These are phyloP conservation scores for Gallinago stenura DNA, from an alignment of 2,797 vertebrate species.

Conservation along the genomic window DNA sequence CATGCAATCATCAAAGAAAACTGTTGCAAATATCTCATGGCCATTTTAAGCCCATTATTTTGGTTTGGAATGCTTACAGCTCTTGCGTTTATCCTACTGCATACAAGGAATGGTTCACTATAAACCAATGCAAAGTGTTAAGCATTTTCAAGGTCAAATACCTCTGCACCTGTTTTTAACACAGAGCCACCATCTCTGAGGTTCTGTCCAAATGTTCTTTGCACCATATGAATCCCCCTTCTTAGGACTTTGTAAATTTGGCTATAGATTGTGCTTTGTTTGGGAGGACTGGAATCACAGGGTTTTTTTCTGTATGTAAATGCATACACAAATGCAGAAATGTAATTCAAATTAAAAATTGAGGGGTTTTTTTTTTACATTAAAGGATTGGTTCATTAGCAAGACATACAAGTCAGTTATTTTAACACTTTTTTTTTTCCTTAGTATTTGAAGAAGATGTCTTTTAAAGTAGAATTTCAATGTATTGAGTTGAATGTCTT, in stretches of 20 bases:
- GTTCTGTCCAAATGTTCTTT: not conserved
- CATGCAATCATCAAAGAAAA: not conserved
- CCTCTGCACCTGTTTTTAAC: not conserved
- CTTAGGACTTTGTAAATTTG: not conserved
- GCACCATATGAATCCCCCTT: not conserved
- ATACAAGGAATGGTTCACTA: not conserved
- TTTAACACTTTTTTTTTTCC: not conserved
- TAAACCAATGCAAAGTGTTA: not conserved
- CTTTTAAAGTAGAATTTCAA: not conserved
- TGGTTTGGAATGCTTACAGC: conserved; percentile 4
- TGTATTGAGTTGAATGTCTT: not conserved
- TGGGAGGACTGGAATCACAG: not conserved
- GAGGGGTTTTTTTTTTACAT: not conserved
- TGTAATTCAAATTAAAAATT: not conserved
- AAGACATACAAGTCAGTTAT: not conserved
- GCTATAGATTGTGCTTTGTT: not conserved
- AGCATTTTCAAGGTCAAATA: not conserved
- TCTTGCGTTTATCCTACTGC: not conserved
- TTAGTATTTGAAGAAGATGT: not conserved
- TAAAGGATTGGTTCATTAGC: not conserved
- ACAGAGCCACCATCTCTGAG: not conserved
- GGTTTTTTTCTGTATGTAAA: not conserved
- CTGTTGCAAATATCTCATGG: not conserved
- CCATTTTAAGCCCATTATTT: not conserved
- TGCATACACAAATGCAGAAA: not conserved